Base-by-base conservation (phyloP, 53 echinoderm and acorn worm species). In the Pentamera pediparva region DNA sequence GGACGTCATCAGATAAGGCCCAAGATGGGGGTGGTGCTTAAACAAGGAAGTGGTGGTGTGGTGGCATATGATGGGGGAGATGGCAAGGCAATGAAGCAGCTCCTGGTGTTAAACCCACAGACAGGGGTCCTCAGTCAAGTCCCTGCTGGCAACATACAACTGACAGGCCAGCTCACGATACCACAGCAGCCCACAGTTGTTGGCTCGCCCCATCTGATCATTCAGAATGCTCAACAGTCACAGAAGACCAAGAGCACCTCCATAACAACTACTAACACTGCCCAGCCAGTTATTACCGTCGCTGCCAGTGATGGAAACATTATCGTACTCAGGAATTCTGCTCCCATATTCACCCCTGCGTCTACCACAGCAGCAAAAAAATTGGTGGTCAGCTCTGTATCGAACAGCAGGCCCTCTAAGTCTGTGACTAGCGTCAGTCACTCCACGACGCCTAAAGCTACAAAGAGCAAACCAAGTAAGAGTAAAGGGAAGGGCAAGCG, bases 291-390 rank as follows among this genome's bases (percentile, higher is more conserved):
- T 12, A 90, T 93, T 18, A 93, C 93, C 9, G 86, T 93, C 4
- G 89, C 88, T 24, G 89, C 90, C 6, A 93, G 89, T 37, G 87
- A 87, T 43, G 93, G 93, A 32, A 93, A 86, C 61, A 86, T 93
- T 37, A 93, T 93, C 31, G 85, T 93, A 41, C 86, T 93, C 77
- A 89, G 86, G 28, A 83, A 63, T 37, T 63, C 63, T 2, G 15
- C 52, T 9, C 73, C 73, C 17, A 35, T 54, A 72, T n/a, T n/a
- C n/a, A n/a, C n/a, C n/a, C n/a, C n/a, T n/a, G n/a, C n/a, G n/a
- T n/a, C n/a, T n/a, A n/a, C n/a, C n/a, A n/a, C n/a, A n/a, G n/a
- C n/a, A n/a, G n/a, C n/a, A n/a, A n/a, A n/a, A n/a, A n/a, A n/a
- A n/a, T n/a, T n/a, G n/a, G n/a, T n/a, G n/a, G n/a, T n/a, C n/a